Evolutionary conservation across 2,797 vertebrate species (phyloP), one percentile per base, ranked within the genome.

Genomic region (Meda fulgida): DNA sequence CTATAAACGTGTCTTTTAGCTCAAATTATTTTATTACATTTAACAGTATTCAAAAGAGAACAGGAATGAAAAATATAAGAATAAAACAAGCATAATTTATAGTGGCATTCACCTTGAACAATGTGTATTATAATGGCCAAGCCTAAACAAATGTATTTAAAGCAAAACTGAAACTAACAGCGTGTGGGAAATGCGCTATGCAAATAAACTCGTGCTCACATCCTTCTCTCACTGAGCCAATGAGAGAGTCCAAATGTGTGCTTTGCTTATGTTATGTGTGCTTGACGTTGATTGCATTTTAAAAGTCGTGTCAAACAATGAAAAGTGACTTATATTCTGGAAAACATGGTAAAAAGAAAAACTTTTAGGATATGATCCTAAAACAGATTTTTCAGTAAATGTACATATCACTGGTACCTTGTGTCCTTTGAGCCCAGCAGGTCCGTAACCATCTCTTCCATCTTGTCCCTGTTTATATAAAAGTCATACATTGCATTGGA

Each of bases 371-470:
- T n/a, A 58, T 11, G 9, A n/a, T 48, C 13, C 40, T 31, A 8
- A 53, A 53, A 34, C 14, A 48, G 2, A 13, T 21, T 63, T 40
- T 29, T 21, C 19, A 69, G 2, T 29, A 58, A 67, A 60, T 55
- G 31, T 19, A 36, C 23, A 14, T 7, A 58, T 66, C 29, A 38
- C 14, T 29, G 34, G 87, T 87, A 97, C 96, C 96, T 96, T 97
- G 40, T 29, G 83, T 86, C 97, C 97, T 91, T 91, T 94, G 29
- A 82, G 82, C 87, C 97, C 97, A 14, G 86, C 29, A 48, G 46
- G 75, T 86, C 97, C 97, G 2, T 92, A 93, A 1, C 91, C 93
- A 55, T 97, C 94, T 78, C 51, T 89, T 19, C 97, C 96, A 78
- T 93, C 94, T 78, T 90, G 46, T 7, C 97, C 97, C 97, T 99